These are phyloP conservation scores for Diorhabda carinulata DNA, from an alignment of 1,140 invertebrate species.

Conservation along the genomic window DNA sequence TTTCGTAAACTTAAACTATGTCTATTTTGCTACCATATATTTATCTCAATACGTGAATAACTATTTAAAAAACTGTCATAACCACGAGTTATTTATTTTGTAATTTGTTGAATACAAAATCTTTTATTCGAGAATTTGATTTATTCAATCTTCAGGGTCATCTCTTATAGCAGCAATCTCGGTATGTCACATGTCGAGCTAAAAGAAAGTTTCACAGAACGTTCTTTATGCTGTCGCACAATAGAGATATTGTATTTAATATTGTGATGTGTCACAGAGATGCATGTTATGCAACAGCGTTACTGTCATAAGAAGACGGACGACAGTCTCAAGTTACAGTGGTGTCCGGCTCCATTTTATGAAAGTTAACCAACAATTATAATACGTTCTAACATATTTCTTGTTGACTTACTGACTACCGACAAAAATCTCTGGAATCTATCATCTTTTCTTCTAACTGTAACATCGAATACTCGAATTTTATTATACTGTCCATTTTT, in stretches of 20 bases:
- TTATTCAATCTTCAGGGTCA: slow-evolving; percentile 33
- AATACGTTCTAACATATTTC: too few relatives aligned
- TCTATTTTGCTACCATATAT: too few relatives aligned
- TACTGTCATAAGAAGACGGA: slow-evolving; percentile 29
- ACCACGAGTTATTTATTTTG: neutral
- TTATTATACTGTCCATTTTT: too few relatives aligned
- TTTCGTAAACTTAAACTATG: too few relatives aligned
- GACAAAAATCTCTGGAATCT: too few relatives aligned
- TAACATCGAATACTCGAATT: too few relatives aligned
- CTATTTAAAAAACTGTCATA: neutral
- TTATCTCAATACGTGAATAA: too few relatives aligned
- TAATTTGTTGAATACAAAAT: neutral
- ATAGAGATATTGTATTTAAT: slow-evolving; percentile 37
- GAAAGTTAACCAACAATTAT: too few relatives aligned
- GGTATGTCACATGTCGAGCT: slow-evolving; percentile 30
- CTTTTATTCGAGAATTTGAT: slow-evolving; percentile 8
- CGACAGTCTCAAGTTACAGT: neutral
- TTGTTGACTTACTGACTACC: too few relatives aligned
- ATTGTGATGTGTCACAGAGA: slow-evolving; percentile 39
- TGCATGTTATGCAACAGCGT: slow-evolving; percentile 38
- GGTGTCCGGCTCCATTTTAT: neutral
- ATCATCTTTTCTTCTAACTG: too few relatives aligned
- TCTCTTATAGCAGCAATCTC: slow-evolving; percentile 28
- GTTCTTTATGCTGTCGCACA: slow-evolving; percentile 34
- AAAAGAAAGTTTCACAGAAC: slow-evolving; percentile 32